Evolutionary conservation across 35 echinoderm and acorn worm species (phyloP), one percentile per base, ranked within the genome.

Genomic region (Patiria miniata): DNA sequence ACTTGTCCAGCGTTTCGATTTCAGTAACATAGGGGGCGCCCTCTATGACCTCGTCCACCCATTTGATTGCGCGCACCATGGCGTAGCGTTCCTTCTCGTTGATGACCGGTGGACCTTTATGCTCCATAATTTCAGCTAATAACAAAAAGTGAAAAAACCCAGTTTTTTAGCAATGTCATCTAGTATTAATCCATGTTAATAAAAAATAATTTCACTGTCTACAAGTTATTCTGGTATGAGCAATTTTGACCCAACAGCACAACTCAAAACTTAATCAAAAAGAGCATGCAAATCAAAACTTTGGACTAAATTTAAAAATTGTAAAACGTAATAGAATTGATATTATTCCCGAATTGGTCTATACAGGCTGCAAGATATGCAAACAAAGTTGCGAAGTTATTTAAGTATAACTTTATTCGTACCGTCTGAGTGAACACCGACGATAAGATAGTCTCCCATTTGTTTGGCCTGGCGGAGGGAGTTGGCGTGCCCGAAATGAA

Each of bases 101-200:
- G 89, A 99, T 99, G 10, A 99, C 96, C 68, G 96, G 96, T 36
- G 96, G 96, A 8, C 96, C 96, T 92, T 99, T 99, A 39, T 99
- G 84, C 68, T 92, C 42, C 21, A 84, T 44, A 50, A 99, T 83
- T 68, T 94, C 96, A 57, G 86, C 96, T 99, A 77, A 50, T 57
- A 61, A 60, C 32, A 17, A 65, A 90, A 26, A 23, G 18, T 90
- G 51, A 80, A 14, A 17, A 12, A 12, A 40, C 16, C 32, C 12
- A 78, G 8, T 78, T 16, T 12, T 10, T 15, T 17, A 30, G 16
- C 16, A 78, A 14, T 58, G 12, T n/a, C 12, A 12, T 14, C 12
- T 58, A 14, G 22, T 14, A n/a, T n/a, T 58, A n/a, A 12, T 58
- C 12, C 22, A 58, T 58, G 12, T 14, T 58, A n/a, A 12, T 14